Conservation (phyloP, 2,113 vertebrate species). For the Mormyrus lacerda region DNA sequence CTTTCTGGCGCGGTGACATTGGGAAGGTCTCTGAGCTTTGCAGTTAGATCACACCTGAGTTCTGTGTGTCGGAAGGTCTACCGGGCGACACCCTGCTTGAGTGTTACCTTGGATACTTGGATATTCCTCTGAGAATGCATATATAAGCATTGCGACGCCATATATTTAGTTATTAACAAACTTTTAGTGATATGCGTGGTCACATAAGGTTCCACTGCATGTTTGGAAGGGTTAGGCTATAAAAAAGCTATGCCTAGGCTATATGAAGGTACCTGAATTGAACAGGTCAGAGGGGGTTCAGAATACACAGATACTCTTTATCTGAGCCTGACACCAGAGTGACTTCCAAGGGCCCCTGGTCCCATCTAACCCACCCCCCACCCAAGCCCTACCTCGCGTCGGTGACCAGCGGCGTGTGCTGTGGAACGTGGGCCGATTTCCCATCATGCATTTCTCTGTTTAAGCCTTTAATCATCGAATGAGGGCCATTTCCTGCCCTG, state of each 20-base stretch:
- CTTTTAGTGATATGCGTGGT: not conserved
- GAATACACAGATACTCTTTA: slow-evolving; percentile 35
- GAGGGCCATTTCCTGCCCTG: not conserved
- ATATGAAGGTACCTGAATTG: not conserved
- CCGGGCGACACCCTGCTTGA: slow-evolving; percentile 5
- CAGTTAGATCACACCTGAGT: slow-evolving; percentile 28
- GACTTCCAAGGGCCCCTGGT: slow-evolving; percentile 26
- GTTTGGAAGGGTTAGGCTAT: not conserved
- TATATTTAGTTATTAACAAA: not conserved
- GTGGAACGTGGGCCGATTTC: not conserved
- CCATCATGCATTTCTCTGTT: not conserved
- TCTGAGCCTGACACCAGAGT: slow-evolving; percentile 30
- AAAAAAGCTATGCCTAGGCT: not conserved
- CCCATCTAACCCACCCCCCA: slow-evolving; percentile 30
- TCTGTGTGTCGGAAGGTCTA: slow-evolving; percentile 35
- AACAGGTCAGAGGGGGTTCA: slow-evolving; percentile 1
- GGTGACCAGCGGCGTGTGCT: not conserved
- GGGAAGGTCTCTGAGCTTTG: slow-evolving; percentile 42
- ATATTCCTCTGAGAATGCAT: not conserved
- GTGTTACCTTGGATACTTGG: not conserved
- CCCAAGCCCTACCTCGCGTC: not conserved
- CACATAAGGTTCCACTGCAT: not conserved
- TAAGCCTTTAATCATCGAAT: not conserved
- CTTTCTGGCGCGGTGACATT: slow-evolving; percentile 46
- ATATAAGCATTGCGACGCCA: not conserved